phyloP scores from a whole-genome alignment of 2,888 invertebrate genomes.

The Gonocerus acuteangulatus region DNA sequence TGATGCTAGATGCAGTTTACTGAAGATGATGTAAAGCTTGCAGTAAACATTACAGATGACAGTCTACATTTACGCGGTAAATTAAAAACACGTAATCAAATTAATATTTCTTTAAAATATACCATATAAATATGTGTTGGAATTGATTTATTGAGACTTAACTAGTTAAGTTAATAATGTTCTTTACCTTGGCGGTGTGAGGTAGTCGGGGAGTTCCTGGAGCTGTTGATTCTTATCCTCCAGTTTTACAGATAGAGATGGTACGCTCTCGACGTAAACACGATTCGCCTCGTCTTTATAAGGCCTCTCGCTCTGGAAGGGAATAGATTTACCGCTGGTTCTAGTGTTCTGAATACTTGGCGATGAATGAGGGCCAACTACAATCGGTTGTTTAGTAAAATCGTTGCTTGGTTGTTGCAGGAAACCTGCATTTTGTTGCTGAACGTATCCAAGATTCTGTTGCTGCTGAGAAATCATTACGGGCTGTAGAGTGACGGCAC shows the following conservation, averaged over 20 bases:
- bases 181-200: slow-evolving; percentile 34
- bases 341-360: background rate
- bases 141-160: no score
- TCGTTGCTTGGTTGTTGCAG: background rate
- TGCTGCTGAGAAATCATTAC: background rate
- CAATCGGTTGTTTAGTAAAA: background rate
- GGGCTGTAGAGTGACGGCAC: background rate
- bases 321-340: no score
- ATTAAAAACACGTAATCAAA: no score
- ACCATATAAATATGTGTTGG: no score
- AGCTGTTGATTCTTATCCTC: slow-evolving; percentile 18
- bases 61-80: no score
- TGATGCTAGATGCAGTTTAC: no score
- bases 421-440: background rate
- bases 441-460: background rate
- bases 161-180: no score
- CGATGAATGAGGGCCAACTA: no score
- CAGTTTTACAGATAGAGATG: slow-evolving; percentile 32
- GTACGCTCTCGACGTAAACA: slow-evolving; percentile 35
- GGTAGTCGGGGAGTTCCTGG: slow-evolving; percentile 31
- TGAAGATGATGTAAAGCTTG: no score
- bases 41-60: no score
- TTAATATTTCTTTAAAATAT: no score
- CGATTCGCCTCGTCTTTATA: slow-evolving; percentile 1
- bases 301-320: background rate